Evolutionary conservation across 1,140 invertebrate genomes (phyloP).

Genomic region (Zaprionus nigranus): DNA sequence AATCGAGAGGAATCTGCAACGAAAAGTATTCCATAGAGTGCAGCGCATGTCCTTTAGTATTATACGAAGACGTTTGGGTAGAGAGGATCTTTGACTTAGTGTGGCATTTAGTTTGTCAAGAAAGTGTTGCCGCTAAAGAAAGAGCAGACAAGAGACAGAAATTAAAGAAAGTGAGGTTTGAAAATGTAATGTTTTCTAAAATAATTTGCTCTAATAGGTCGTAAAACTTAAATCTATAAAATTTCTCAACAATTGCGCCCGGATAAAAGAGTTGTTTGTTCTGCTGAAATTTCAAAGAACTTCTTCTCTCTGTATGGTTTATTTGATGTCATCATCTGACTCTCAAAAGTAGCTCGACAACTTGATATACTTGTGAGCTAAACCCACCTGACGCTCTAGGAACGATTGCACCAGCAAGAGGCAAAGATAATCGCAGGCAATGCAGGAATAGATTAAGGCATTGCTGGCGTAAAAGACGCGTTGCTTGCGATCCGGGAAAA

Average conservation of each 20-base stretch:
- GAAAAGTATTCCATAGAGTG: slow-evolving; percentile 21
- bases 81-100: slow-evolving; percentile 5
- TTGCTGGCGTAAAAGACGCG: slow-evolving; percentile 75
- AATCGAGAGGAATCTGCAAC: slow-evolving; percentile 27
- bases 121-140: slow-evolving; percentile 36
- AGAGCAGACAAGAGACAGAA: too few species aligned
- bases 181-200: too few species aligned
- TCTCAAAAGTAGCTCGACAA: too few species aligned
- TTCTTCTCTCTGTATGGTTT: too few species aligned
- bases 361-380: neutral
- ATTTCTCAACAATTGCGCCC: too few species aligned
- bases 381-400: slow-evolving; percentile 57
- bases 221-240: too few species aligned
- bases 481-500: slow-evolving; percentile 55
- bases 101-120: slow-evolving; percentile 7
- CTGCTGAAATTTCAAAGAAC: too few species aligned
- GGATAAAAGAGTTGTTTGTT: too few species aligned
- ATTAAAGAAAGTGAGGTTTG: too few species aligned
- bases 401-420: slow-evolving; percentile 40
- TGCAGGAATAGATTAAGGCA: slow-evolving; percentile 67
- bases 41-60: slow-evolving; percentile 52
- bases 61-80: slow-evolving; percentile 21
- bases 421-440: slow-evolving; percentile 64
- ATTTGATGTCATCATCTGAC: too few species aligned
- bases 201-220: too few species aligned